A percentile compares a stretch with the other conserved stretches of the same genome.
phyloP scores from a whole-genome alignment of 1,140 invertebrate genomes.

The Zaprionus vittiger region DNA sequence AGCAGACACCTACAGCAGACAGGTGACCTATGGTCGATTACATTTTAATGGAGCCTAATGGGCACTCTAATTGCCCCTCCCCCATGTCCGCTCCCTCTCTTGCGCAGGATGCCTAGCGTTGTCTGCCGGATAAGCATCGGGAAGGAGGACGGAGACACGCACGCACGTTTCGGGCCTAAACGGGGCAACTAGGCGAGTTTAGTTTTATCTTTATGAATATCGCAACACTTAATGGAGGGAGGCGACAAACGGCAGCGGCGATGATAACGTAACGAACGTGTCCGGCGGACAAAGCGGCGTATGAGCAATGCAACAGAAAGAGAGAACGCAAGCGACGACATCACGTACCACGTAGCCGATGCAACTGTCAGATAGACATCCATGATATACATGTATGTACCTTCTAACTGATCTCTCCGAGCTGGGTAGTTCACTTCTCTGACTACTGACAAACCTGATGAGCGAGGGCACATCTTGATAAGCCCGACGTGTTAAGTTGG shows the following conservation, averaged over 20 bases:
- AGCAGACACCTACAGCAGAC: not conserved
- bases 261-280: conserved; percentile 53
- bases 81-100: not conserved
- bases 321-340: conserved; percentile 5
- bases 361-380: conserved; percentile 45
- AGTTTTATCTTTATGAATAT: conserved; percentile 70
- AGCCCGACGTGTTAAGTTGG: not conserved
- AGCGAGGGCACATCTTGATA: not conserved
- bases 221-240: conserved; percentile 61
- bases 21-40: conserved; percentile 45
- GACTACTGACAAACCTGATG: conserved; percentile 11
- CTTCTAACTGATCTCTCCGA: conserved; percentile 17
- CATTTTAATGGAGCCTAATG: conserved; percentile 69
- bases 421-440: conserved; percentile 16
- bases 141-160: not conserved
- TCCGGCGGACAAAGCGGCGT: conserved; percentile 26
- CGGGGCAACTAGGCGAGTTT: conserved; percentile 31
- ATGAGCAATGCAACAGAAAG: conserved; percentile 14
- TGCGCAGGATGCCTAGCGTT: not conserved
- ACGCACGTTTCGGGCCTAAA: conserved; percentile 35
- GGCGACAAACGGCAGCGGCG: conserved; percentile 54
- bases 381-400: conserved; percentile 7
- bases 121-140: not conserved
- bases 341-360: conserved; percentile 61
- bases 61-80: conserved; percentile 56